Evolutionary conservation across 2,113 vertebrate genomes (phyloP), one percentile per base, ranked within the genome.

Genomic region (Pyrgilauda ruficollis): DNA sequence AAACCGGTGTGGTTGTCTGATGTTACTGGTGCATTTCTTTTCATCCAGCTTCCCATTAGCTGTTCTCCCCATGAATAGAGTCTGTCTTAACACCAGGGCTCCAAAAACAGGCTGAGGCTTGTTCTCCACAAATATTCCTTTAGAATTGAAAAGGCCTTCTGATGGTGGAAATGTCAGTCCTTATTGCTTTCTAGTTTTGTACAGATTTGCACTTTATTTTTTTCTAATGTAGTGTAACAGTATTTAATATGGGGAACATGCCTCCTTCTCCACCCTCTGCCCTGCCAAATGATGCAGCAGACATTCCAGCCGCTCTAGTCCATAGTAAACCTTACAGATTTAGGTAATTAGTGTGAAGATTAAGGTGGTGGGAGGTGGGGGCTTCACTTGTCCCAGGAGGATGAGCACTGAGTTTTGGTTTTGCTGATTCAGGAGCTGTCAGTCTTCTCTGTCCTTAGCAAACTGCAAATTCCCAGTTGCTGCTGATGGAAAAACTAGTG

Each of bases 131-230:
- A 20, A 44, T 80, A 58, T 19, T 90, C 63, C 37, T 61, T 85
- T 23, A 33, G 70, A 64, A 11, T 8, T 90, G 79, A 69, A 86
- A 90, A 80, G 55, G 27, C 39, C 37, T 74, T 78, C 78, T 84
- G 64, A 13, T 4, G 13, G 27, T 39, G 59, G 22, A 89, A 92
- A 81, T 70, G 43, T 81, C 75, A 90, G 61, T 50, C 80, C 44
- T 52, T 59, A 37, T 0, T 67, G 33, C 84, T 87, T 79, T 94
- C 74, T 76, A 28, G 58, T 67, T 93, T 39, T 74, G 43, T 43
- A 20, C 58, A 53, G 52, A 33, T 75, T 82, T 81, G 66, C 76
- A n/a, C 49, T 94, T 89, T 70, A 16, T 90, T 92, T 93, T 93
- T 85, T 94, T 67, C 63, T 74, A 37, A 80, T 80, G 58, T 20